phyloP scores from a whole-genome alignment of 2,888 invertebrate species.

The Bombylius discolor region DNA sequence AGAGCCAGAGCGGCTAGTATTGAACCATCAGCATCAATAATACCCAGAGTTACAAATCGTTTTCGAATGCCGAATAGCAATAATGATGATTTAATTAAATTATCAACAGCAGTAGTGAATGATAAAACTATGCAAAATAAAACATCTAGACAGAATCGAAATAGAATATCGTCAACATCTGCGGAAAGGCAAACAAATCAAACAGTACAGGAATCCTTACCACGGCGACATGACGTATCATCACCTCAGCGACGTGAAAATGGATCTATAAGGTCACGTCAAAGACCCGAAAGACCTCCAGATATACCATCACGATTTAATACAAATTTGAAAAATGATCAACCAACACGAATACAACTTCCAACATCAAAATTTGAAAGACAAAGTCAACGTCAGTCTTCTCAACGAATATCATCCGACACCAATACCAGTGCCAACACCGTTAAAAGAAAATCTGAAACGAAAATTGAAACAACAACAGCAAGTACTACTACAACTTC shows the following conservation, averaged over 20 bases:
- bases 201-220: not conserved
- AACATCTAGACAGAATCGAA: not conserved
- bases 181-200: not conserved
- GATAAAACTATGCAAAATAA: not conserved
- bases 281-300: slow-evolving; percentile 1
- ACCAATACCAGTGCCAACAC: not conserved
- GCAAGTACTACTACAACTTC: not conserved
- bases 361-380: slow-evolving; percentile 13
- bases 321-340: slow-evolving; percentile 3
- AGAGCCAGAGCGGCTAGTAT: slow-evolving; percentile 7
- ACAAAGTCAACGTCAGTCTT: slow-evolving; percentile 1
- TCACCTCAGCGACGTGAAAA: not conserved
- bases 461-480: not conserved
- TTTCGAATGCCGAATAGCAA: not conserved
- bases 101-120: not conserved
- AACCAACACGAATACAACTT: slow-evolving; percentile 16
- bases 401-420: not conserved
- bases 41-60: slow-evolving; percentile 13
- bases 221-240: slow-evolving; percentile 1
- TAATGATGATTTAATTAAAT: not conserved
- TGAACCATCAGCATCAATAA: slow-evolving; percentile 5
- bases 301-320: not conserved
- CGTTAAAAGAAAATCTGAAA: not conserved
- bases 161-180: not conserved
- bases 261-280: not conserved